Evolutionary conservation across 2,113 vertebrate genomes (phyloP), one percentile per base, ranked within the genome.

Genomic region (Tragelaphus strepsiceros): DNA sequence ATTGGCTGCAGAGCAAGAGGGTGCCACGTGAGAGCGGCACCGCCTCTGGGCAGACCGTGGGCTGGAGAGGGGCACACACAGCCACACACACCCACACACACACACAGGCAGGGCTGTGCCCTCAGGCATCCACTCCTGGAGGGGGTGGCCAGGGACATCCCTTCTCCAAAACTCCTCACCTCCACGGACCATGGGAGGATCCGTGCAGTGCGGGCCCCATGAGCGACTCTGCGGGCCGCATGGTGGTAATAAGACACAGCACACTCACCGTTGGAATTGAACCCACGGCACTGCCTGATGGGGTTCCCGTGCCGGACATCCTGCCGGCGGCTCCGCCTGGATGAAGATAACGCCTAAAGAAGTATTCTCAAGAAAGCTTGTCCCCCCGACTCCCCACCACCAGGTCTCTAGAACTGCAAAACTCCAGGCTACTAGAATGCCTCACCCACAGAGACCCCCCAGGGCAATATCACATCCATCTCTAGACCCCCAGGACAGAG

Each of bases 281-380:
- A 99, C 54, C 99, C 99, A 5, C 99, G 98, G 98, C 99, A 99
- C 98, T 99, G 99, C 59, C 99, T 99, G 98, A 99, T 98, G 12
- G 99, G 99, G 98, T 99, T 99, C 3, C 99, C 99, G 0, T 99
- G 99, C 91, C 99, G 99, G 13, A 99, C 98, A 0, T 99, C 99
- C 98, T 99, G 99, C 84, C 99, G 99, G 61, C 99, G 99, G 99
- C 99, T 99, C 97, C 99, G 99, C 99, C 99, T 99, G 97, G 32
- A 15, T 32, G 77, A 92, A 43, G 51, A 92, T 0, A 90, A 58
- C 49, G 28, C 67, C n/a, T 6, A 7, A 61, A 24, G n/a, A 14
- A 2, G 13, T 46, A 56, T 15, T 92, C 39, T 78, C 26, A 7
- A 26, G 64, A 30, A 62, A 7, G 0, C 3, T 24, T 15, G 7